Evolutionary conservation across 2,113 vertebrate genomes (phyloP), one percentile per base, ranked within the genome.

Genomic region (Lota lota): DNA sequence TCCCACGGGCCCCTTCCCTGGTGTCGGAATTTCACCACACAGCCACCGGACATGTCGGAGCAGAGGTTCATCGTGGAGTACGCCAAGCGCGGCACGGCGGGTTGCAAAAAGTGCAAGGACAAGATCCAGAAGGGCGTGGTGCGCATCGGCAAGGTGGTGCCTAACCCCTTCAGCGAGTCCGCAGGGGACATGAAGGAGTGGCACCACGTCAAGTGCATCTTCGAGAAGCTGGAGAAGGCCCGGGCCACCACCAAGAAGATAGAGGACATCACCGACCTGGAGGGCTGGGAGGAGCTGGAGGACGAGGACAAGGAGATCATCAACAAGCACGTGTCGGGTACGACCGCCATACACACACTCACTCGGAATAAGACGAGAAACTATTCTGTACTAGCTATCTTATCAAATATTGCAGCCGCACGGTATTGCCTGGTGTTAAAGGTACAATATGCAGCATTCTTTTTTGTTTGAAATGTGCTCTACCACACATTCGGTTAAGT

Each of bases 61-160:
- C 97, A 99, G 81, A 91, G 95, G 12, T 99, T 93, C 83, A 91
- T 96, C 0, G 97, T 99, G 68, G 97, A 99, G 75, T 99, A 99
- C 0, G 96, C 97, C 84, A 99, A 98, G 75, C 93, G 96, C 0
- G 94, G 97, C 69, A 98, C 96, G 0, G 97, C 97, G 0, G 97
- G 97, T 47, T 99, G 97, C 81, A 99, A 98, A 80, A 99, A 99
- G 51, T 99, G 97, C 91, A 98, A 99, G 77, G 97, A 99, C 77
- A 99, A 99, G 83, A 97, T 99, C 11, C 85, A 88, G 56, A 99
- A 99, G 76, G 97, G 94, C 0, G 54, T 97, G n/a, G 93, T 95
- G 47, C 93, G 97, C 19, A 97, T 99, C 0, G 97, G 97, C 22
- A 99, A 98, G 83, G 83, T 99, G 0, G 95, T 99, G 1, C 97